These are phyloP conservation scores for Noctua janthina DNA, from an alignment of 2,888 invertebrate genomes.

Conservation along the genomic window DNA sequence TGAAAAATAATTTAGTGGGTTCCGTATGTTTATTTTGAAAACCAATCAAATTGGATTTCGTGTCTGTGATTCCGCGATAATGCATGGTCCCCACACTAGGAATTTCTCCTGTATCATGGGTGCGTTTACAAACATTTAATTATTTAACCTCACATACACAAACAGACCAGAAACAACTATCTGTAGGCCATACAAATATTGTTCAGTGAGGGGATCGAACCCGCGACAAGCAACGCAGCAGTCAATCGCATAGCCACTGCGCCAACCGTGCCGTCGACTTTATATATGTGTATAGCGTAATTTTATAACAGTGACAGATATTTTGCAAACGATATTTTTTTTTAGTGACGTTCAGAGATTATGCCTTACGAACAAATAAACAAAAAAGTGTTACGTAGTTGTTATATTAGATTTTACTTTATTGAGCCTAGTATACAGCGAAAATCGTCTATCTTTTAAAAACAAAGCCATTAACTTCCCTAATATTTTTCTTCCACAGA, in stretches of 20 bases:
- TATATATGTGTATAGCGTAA: background rate
- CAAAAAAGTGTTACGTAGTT: background rate
- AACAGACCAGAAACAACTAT: too few species aligned
- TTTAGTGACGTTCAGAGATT: background rate
- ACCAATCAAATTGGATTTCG: background rate
- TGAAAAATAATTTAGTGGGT: conserved; percentile 26
- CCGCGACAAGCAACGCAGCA: too few species aligned
- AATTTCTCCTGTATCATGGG: too few species aligned
- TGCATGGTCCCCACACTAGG: too few species aligned
- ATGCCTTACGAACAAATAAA: background rate
- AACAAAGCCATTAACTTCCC: background rate
- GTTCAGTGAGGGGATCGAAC: too few species aligned
- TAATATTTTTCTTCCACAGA: background rate
- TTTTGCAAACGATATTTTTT: background rate
- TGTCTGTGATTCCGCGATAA: background rate
- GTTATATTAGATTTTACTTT: background rate
- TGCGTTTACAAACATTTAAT: too few species aligned
- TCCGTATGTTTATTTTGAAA: conserved; percentile 39
- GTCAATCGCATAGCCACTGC: too few species aligned
- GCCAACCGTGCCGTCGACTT: too few species aligned
- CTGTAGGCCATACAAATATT: too few species aligned
- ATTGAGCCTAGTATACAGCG: background rate
- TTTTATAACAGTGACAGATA: background rate
- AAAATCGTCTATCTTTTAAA: background rate
- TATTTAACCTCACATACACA: too few species aligned